Base-by-base conservation (phyloP, 2,113 vertebrate species). In the Mormyrus lacerda region DNA sequence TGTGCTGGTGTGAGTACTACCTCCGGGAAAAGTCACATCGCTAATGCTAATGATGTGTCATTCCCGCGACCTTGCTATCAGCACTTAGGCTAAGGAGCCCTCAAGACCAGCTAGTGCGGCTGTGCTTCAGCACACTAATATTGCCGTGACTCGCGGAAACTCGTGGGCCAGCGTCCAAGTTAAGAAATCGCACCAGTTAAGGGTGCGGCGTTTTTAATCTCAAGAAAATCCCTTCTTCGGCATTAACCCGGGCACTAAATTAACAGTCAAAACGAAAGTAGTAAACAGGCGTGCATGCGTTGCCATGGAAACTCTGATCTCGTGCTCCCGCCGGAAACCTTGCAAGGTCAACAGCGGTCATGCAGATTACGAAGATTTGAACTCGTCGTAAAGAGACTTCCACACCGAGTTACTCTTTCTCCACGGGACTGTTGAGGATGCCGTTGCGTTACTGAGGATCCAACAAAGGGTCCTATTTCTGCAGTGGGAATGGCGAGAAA, bases 1-100 rank as follows among this genome's bases (percentile, higher is more conserved):
- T 65, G 17, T 69, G 55, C 55, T 82, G 89, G 89, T n/a, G 17
- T 89, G 89, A 44, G 31, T 35, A n/a, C 84, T 76, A 45, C 39
- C 65, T 83, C 21, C 42, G 8, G 69, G 47, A 87, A 35, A 87
- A 76, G 85, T 90, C 85, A 47, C 61, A 87, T 87, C 10, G 44
- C 65, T 82, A 88, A 58, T 48, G 27, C 51, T 88, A 88, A 90
- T 61, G 89, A 48, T 76, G 39, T 45, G 47, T 17, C 89, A 73
- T 50, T 76, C 44, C 47, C 83, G 58, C 8, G 48, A 53, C 87
- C 85, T 79, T 17, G 4, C 45, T 42, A 24, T 86, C 89, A 21
- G 55, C 84, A 39, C 47, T 42, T 13, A 27, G 10, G 31, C 85
- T 86, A 44, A 58, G 45, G 11, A 42, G 65, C 4, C 31, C 24